These are phyloP conservation scores for Oscheius sp. DNA, from an alignment of 2,888 invertebrate species.

Conservation along the genomic window DNA sequence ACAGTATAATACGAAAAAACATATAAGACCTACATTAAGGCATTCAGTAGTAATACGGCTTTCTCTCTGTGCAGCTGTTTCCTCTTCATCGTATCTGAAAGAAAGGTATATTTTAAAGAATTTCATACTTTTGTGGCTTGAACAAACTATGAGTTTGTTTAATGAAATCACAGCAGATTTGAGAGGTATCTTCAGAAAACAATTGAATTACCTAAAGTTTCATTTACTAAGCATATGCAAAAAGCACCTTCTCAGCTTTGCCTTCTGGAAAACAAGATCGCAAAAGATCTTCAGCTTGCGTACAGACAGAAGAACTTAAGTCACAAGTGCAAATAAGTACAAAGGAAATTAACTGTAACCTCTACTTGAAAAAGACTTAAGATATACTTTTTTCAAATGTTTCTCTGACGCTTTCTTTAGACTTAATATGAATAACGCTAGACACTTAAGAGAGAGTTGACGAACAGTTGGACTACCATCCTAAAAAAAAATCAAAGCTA, in stretches of 20 bases:
- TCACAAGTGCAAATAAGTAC: slow-evolving; percentile 43
- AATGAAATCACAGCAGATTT: neutral
- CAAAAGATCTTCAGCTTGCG: slow-evolving; percentile 42
- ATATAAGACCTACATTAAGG: no score
- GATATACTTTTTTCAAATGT: slow-evolving; percentile 47
- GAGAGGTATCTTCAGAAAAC: neutral
- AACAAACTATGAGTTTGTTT: neutral
- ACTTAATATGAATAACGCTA: slow-evolving; percentile 35
- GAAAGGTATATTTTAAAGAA: neutral
- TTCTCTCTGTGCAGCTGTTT: slow-evolving; percentile 8
- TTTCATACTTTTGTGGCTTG: slow-evolving; percentile 11
- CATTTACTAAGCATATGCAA: neutral
- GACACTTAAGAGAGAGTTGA: slow-evolving; percentile 40
- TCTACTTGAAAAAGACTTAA: neutral
- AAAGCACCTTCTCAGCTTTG: slow-evolving; percentile 34
- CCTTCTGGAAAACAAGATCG: slow-evolving; percentile 48
- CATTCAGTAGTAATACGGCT: neutral
- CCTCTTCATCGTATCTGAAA: slow-evolving; percentile 22
- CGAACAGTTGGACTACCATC: slow-evolving; percentile 52
- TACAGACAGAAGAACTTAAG: slow-evolving; percentile 34
- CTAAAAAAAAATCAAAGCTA: slow-evolving; percentile 29
- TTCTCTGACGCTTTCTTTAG: slow-evolving; percentile 47
- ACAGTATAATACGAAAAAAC: no score
- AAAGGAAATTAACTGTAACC: slow-evolving; percentile 38
- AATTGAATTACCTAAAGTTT: slow-evolving; percentile 1